Evolutionary conservation across 2,888 invertebrate genomes (phyloP), one percentile per base, ranked within the genome.

Genomic region (Noctuana brunneofusca): DNA sequence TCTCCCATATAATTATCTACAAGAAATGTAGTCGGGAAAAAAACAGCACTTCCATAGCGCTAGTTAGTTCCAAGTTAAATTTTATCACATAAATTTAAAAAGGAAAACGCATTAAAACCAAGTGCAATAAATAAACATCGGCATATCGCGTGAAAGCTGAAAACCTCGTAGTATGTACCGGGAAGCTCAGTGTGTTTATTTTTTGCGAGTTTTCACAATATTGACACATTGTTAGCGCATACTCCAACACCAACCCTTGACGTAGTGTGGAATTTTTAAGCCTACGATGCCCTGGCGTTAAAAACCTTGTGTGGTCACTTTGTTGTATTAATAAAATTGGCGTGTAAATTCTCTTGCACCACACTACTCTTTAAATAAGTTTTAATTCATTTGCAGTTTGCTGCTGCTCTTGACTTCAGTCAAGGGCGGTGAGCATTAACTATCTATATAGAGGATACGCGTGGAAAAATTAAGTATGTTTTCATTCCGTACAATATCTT

Each of bases 211-310:
- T 60, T 43, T 60, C 60, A 54, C 60, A 60, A 60, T 60, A 60
- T 60, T 60, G 60, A 60, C 60, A 60, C 35, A 60, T 60, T 60
- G 60, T 60, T 60, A 60, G 60, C 32, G 53, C 54, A 48, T 48
- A 54, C 60, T 60, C 60, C 54, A 60, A 20, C 54, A 60, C 60
- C 48, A 54, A 54, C 16, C 11, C 35, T 18, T 54, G 54, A 48
- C 54, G 54, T 14, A 16, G 58, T 59, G 30, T 48, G 18, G 16
- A 27, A 20, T 53, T 54, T 60, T 60, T 54, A 35, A 54, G 54
- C 35, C 41, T 48, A 11, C 32, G 18, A 38, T 60, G 48, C 48
- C 35, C 12, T 48, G 46, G 14, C 41, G 16, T 18, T 41, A 30
- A 43, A 43, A 43, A 27, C 38, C 12, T 22, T 30, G n/a, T 46